phyloP scores from a whole-genome alignment of 1,140 invertebrate species.

The Penaeus japonicus region DNA sequence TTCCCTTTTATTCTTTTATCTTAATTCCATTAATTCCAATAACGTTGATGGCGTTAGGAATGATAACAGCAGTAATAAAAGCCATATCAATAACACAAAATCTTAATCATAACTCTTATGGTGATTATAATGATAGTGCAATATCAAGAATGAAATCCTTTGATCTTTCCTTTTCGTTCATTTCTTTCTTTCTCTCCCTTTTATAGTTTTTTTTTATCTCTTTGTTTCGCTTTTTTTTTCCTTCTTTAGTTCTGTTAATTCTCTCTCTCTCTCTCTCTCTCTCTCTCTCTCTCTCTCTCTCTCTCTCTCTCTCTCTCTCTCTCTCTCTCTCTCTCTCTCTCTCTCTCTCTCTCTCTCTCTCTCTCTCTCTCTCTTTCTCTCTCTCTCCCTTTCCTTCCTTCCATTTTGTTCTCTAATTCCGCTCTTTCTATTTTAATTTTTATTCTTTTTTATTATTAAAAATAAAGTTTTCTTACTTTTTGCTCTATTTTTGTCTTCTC shows the following conservation, averaged over 20 bases:
- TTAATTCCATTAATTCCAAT: too few species aligned
- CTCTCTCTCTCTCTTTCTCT: constrained; percentile 23
- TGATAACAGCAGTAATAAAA: too few species aligned
- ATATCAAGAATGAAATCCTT: too few species aligned
- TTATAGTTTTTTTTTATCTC: neutral
- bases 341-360: neutral
- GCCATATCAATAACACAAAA: too few species aligned
- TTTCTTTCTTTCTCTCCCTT: neutral
- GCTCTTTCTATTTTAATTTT: neutral
- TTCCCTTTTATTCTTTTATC: too few species aligned
- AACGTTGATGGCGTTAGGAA: too few species aligned
- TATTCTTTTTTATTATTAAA: too few species aligned
- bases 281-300: constrained; percentile 9
- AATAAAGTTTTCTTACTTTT: too few species aligned
- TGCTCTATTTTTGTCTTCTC: too few species aligned
- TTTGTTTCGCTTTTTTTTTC: neutral
- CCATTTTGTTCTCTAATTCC: neutral
- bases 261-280: neutral
- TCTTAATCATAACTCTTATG: too few species aligned
- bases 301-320: constrained; percentile 9
- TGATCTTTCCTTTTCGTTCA: neutral
- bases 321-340: constrained; percentile 9
- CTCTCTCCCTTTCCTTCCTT: constrained; percentile 21
- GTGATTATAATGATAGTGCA: too few species aligned
- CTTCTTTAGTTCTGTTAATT: neutral